phyloP scores from a whole-genome alignment of 1,140 invertebrate genomes.

The Coelopa frigida region DNA sequence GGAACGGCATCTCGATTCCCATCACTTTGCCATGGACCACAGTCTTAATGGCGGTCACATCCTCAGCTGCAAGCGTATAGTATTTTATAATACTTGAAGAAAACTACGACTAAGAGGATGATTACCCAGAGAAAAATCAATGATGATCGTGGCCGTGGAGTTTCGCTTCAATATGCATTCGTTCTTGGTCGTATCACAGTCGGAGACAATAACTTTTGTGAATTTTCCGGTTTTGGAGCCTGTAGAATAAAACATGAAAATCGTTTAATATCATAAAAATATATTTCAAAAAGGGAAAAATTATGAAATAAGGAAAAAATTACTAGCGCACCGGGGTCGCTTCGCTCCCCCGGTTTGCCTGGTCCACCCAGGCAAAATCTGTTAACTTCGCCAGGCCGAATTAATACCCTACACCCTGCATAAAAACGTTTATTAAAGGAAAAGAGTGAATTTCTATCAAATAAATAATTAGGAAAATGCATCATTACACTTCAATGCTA shows the following conservation, averaged over 20 bases:
- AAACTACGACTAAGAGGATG: conserved; percentile 14
- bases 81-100: conserved; percentile 6
- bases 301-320: conserved; percentile 1
- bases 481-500: too few species aligned
- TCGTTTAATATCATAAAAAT: too few species aligned
- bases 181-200: conserved; percentile 48
- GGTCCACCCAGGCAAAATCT: too few species aligned
- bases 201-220: conserved; percentile 49
- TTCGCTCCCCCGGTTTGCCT: too few species aligned
- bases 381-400: too few species aligned
- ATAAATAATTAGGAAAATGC: too few species aligned
- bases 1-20: conserved; percentile 63
- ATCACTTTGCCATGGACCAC: conserved; percentile 64
- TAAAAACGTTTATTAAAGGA: too few species aligned
- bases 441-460: too few species aligned
- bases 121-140: conserved; percentile 55
- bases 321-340: too few species aligned
- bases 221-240: conserved; percentile 55
- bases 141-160: conserved; percentile 53
- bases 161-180: conserved; percentile 55
- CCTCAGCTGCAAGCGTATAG: conserved; percentile 21
- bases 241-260: too few species aligned
- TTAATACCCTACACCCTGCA: too few species aligned
- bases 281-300: neutral
- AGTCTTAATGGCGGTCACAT: conserved; percentile 45